Percentiles rank a stretch among this genome's conserved stretches.
Evolutionary conservation across 64 coral and sea anemone genomes (phyloP).

Genomic region (Stichodactyla helianthus): DNA sequence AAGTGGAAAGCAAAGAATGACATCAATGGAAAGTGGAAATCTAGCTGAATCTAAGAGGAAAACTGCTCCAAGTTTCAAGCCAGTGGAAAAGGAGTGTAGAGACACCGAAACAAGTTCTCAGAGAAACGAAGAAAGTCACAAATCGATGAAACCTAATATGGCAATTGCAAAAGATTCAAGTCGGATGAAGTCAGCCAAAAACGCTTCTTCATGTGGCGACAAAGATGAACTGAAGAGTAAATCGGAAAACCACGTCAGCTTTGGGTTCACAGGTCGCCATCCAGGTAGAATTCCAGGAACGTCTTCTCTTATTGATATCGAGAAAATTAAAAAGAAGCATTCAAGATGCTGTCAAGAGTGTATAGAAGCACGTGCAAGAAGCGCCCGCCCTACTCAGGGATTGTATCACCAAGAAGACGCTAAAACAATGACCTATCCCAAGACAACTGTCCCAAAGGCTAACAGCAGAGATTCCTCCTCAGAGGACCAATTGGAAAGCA

Average conservation of each 20-base stretch:
- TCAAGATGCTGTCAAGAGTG: constrained; percentile 8
- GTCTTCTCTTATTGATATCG: neutral
- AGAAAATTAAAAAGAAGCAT: neutral
- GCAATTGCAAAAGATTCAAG: neutral
- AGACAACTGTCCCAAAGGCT: neutral
- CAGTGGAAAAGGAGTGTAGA: neutral
- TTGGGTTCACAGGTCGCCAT: neutral
- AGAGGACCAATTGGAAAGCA: constrained; percentile 1
- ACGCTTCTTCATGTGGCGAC: neutral
- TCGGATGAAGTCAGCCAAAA: neutral
- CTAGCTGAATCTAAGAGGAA: neutral
- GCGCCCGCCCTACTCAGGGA: neutral
- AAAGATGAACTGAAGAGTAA: constrained; percentile 3
- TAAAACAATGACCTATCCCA: neutral
- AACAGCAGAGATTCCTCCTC: neutral
- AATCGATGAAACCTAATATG: neutral
- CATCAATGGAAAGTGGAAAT: neutral
- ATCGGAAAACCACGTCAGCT: neutral
- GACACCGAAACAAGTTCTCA: neutral
- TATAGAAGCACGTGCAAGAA: neutral
- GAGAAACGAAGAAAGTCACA: neutral
- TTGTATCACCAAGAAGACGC: neutral
- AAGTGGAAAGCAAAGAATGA: no score
- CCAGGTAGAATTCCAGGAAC: neutral
- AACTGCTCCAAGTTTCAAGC: neutral